Evolutionary conservation across 2,888 invertebrate species (phyloP).

Genomic region (Drosophila multiciliata): DNA sequence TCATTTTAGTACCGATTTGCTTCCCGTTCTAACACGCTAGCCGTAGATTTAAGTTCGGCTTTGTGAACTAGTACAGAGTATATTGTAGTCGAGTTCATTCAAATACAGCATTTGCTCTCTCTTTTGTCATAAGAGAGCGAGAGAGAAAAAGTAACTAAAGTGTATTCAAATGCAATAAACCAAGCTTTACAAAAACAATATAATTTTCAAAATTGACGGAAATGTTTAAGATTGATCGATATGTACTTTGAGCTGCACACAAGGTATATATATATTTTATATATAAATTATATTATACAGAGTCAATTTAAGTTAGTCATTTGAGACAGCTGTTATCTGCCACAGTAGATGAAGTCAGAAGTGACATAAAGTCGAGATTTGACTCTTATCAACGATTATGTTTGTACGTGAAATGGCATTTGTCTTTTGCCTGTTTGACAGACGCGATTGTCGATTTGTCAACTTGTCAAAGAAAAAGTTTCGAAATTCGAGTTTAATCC

Average conservation of each 20-base stretch:
- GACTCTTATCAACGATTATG: constrained; percentile 1
- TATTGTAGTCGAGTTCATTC: background rate
- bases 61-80: background rate
- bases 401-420: constrained; percentile 6
- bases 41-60: background rate
- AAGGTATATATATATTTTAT: background rate
- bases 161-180: background rate
- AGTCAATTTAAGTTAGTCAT: background rate
- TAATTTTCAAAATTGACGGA: background rate
- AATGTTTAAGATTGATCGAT: background rate
- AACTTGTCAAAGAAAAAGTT: constrained; percentile 48
- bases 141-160: background rate
- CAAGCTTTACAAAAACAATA: background rate
- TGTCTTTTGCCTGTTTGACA: constrained; percentile 9
- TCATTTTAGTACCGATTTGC: too few species aligned
- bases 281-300: background rate
- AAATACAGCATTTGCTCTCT: background rate
- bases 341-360: background rate
- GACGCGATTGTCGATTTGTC: constrained; percentile 6
- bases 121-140: background rate
- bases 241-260: background rate
- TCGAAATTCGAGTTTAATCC: constrained; percentile 18
- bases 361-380: background rate
- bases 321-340: background rate
- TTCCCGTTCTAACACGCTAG: too few species aligned